Percentiles rank a stretch among this genome's conserved stretches.
Conservation (phyloP, 2,888 invertebrate species). For the Melieria picta region DNA sequence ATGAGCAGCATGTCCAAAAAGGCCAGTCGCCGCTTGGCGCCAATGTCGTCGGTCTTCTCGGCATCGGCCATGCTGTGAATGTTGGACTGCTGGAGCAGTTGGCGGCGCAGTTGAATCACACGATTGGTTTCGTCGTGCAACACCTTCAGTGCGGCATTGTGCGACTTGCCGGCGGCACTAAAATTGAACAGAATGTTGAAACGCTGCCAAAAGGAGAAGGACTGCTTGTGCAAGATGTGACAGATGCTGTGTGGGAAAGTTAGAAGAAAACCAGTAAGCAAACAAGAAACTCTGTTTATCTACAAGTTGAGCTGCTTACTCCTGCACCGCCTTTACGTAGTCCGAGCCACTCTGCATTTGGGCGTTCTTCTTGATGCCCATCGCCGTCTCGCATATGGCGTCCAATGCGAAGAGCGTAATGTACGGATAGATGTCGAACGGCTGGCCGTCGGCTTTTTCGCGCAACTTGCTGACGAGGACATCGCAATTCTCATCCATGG, state of each 20-base stretch:
- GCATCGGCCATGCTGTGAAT: slow-evolving; percentile 44
- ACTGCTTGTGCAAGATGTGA: slow-evolving; percentile 54
- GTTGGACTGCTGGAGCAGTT: slow-evolving; percentile 50
- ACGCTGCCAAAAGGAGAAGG: slow-evolving; percentile 62
- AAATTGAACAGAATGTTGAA: slow-evolving; percentile 51
- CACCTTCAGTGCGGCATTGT: slow-evolving; percentile 49
- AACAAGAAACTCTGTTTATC: neutral
- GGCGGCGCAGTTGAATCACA: slow-evolving; percentile 56
- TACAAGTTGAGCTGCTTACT: slow-evolving; percentile 68
- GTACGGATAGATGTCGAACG: slow-evolving; percentile 71
- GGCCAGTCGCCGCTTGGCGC: slow-evolving; percentile 63
- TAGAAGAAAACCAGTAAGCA: neutral
- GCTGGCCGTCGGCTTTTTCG: slow-evolving; percentile 66
- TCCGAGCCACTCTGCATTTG: slow-evolving; percentile 74
- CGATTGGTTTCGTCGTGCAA: slow-evolving; percentile 60
- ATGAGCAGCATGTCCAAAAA: slow-evolving; percentile 68
- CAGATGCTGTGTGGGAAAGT: slow-evolving; percentile 53
- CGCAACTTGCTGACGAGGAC: slow-evolving; percentile 67
- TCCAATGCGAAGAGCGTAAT: slow-evolving; percentile 67
- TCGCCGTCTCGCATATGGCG: slow-evolving; percentile 74
- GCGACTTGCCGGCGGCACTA: slow-evolving; percentile 46
- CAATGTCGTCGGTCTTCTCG: slow-evolving; percentile 50
- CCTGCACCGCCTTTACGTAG: slow-evolving; percentile 77
- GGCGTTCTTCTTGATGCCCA: slow-evolving; percentile 81
- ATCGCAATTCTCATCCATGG: slow-evolving; percentile 75